A percentile compares a stretch with the other conserved stretches of the same genome.
phyloP scores from a whole-genome alignment of 2,888 invertebrate species.

The Augiades crinisus region DNA sequence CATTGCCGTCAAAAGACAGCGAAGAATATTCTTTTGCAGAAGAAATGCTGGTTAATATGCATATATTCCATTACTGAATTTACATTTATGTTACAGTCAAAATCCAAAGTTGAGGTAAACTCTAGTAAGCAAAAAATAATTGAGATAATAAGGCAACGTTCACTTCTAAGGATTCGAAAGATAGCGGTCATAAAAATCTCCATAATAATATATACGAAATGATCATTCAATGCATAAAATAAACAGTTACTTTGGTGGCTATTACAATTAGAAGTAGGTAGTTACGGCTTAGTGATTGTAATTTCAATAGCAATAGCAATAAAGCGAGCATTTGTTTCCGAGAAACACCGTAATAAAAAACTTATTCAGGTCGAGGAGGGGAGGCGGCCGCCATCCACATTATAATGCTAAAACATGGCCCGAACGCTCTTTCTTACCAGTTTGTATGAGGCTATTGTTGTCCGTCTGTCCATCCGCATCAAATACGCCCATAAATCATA shows the following conservation, averaged over 20 bases:
- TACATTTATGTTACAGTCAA: no score
- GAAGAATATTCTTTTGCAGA: no score
- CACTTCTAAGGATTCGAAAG: no score
- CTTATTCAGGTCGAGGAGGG: constrained; percentile 44
- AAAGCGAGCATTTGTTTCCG: constrained; percentile 48
- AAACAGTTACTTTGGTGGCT: constrained; percentile 5
- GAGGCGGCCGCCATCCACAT: constrained; percentile 48
- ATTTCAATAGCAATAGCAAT: constrained; percentile 13
- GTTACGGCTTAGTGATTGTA: constrained; percentile 9
- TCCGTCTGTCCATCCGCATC: constrained; percentile 74
- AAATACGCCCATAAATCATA: constrained; percentile 77
- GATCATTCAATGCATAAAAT: not conserved
- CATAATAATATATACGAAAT: no score
- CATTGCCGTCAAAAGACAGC: no score
- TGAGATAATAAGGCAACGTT: no score
- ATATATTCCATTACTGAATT: no score
- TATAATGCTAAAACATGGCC: constrained; percentile 69
- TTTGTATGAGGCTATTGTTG: constrained; percentile 70
- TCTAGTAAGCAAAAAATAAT: no score
- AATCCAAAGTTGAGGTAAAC: no score
- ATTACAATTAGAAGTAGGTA: constrained; percentile 2
- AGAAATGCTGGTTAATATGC: no score
- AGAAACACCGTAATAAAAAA: constrained; percentile 63
- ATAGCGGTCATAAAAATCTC: no score
- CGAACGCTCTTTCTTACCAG: constrained; percentile 54